Base-by-base conservation (phyloP, 2,113 vertebrate genomes). In the Sylvilagus bachmani region DNA sequence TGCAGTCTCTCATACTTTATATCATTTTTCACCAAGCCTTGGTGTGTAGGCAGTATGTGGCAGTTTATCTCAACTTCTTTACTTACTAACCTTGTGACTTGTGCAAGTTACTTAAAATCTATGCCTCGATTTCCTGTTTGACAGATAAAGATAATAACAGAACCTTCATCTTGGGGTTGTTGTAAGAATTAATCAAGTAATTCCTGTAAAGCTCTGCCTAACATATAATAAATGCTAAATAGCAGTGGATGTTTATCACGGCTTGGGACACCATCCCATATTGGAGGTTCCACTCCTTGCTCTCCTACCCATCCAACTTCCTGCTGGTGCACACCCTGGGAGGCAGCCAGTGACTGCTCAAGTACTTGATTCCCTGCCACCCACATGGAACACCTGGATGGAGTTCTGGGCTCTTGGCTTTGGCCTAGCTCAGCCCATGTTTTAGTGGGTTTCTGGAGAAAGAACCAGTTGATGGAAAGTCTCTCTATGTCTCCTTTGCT, bases 161-260 rank as follows among this genome's bases (percentile, higher is more conserved):
- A 89, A 27, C 4, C 9, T 71, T 14, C 22, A 78, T 69, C 25
- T 82, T 89, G 66, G 70, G 44, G 5, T 82, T 96, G 11, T 67
- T 86, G 31, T 62, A 86, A 81, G 21, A 88, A 93, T 86, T 61
- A 91, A 77, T 62, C 55, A 33, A 73, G 6, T 67, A 92, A 62
- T 86, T 90, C 17, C 64, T n/a, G 6, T 19, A 21, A 67, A 69
- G 24, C 16, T 25, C 24, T 75, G 10, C 49, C 31, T 74, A 31
- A 33, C 2, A 4, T 4, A 31, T 51, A 27, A 14, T 67, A 33
- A 90, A 44, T 38, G 21, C 58, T 91, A 27, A 64, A 71, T 36
- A 70, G 49, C 64, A 33, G 14, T 92, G 74, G 55, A 17, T 58
- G 55, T 58, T 58, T 58, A 17, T 58, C 55, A 58, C 2, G 17